A percentile compares a stretch with the other conserved stretches of the same genome.
phyloP scores from a whole-genome alignment of 2,113 vertebrate genomes.

The Bujurquina vittata region DNA sequence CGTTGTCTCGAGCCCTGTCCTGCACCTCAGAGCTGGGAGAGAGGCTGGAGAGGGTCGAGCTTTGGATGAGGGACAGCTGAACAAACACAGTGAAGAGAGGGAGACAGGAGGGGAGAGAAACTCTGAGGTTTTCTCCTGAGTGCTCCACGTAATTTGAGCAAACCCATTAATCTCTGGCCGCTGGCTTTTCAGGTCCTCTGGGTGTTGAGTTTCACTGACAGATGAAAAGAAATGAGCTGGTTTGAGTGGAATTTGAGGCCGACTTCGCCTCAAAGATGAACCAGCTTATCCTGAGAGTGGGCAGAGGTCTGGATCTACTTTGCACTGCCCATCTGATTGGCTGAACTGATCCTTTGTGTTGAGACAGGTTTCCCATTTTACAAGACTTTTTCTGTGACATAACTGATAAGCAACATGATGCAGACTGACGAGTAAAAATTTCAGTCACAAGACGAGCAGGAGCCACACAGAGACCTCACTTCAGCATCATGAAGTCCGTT shows the following conservation, averaged over 20 bases:
- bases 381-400: background rate
- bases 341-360: background rate
- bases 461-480: background rate
- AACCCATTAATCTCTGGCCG: conserved; percentile 66
- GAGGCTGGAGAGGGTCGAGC: background rate
- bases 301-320: conserved; percentile 47
- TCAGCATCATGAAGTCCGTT: background rate
- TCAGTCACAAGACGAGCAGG: background rate
- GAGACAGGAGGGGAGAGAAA: conserved; percentile 2
- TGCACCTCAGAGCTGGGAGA: conserved; percentile 36
- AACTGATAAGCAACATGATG: background rate
- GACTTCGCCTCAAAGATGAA: conserved; percentile 29
- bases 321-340: conserved; percentile 30
- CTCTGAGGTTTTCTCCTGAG: conserved; percentile 25
- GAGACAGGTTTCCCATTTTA: background rate
- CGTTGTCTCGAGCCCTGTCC: conserved; percentile 26
- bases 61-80: conserved; percentile 54
- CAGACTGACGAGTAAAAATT: too few relatives aligned
- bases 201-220: conserved; percentile 71
- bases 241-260: conserved; percentile 58
- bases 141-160: conserved; percentile 62
- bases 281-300: conserved; percentile 15
- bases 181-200: conserved; percentile 37
- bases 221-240: conserved; percentile 68
- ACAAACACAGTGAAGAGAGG: conserved; percentile 57